Base-by-base conservation (phyloP, 2,113 vertebrate genomes). In the Plestiodon gilberti region DNA sequence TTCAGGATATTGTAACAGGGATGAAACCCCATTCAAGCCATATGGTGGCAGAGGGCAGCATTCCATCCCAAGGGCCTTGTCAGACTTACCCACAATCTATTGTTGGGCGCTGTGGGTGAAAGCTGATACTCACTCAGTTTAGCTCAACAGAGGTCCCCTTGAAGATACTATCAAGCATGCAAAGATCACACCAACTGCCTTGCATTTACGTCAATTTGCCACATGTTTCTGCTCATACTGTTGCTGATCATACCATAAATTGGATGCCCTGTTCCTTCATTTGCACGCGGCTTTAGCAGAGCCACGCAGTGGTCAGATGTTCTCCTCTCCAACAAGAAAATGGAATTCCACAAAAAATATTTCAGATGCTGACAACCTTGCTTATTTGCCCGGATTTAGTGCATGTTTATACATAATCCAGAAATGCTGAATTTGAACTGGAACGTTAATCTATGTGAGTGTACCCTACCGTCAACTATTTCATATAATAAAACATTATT, bases 21-120 rank as follows among this genome's bases (percentile, higher is more conserved):
- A 95, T 86, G 91, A 94, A 94, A 91, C 86, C n/a, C 86, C 81
- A 94, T 92, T 91, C 84, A 92, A 90, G 87, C 94, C 96, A 95
- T 95, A 95, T 96, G 95, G 96, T 96, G 82, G 90, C 92, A 92
- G 79, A 94, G 90, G 91, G 84, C 90, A 90, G 85, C 14, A 23
- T 30, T 86, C 81, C 79, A 93, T 97, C 96, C 94, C 94, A 89
- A 81, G 95, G 95, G 95, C 80, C 93, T 95, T 96, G 96, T 96
- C 93, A 93, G 91, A 90, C 69, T 95, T 94, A 87, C 93, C 96
- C 95, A 94, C 96, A 97, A 96, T 95, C 96, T 96, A 96, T 95
- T 94, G 94, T 94, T 83, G 87, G 92, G 89, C 89, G 90, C 94
- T 95, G 94, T 91, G 93, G 93, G 88, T 93, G 96, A 97, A 97